These are phyloP conservation scores for Benthosema pterotum DNA, from an alignment of 2,797 vertebrate genomes.

Conservation along the genomic window DNA sequence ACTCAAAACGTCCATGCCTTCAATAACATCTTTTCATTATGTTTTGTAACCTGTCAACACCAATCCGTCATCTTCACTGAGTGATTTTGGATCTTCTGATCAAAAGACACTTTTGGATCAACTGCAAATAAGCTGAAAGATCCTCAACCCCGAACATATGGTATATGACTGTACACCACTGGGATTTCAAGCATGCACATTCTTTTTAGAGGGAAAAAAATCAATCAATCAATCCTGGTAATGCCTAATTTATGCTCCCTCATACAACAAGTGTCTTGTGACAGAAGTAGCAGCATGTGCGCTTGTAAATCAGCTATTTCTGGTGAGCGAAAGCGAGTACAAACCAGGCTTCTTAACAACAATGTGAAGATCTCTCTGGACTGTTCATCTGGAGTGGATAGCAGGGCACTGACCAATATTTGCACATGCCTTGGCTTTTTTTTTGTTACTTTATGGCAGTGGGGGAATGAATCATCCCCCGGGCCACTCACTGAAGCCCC, in stretches of 20 bases:
- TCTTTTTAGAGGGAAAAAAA: too few species aligned
- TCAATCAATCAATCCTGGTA: too few species aligned
- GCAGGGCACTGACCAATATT: constrained; percentile 43
- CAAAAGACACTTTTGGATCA: constrained; percentile 12
- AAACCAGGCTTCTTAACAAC: constrained; percentile 18
- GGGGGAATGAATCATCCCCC: constrained; percentile 62
- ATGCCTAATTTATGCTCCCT: too few species aligned
- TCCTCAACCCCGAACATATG: neutral
- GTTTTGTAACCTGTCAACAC: neutral
- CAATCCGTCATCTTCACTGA: neutral
- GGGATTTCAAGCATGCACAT: too few species aligned
- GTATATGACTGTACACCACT: neutral
- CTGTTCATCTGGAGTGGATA: constrained; percentile 36
- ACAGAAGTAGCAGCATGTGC: too few species aligned
- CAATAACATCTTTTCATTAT: constrained; percentile 20
- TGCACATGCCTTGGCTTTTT: constrained; percentile 42
- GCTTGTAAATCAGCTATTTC: too few species aligned
- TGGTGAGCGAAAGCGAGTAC: too few species aligned
- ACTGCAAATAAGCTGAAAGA: neutral
- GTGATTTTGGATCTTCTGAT: constrained; percentile 2
- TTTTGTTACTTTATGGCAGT: constrained; percentile 41
- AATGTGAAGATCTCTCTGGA: constrained; percentile 43
- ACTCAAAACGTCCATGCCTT: constrained; percentile 27
- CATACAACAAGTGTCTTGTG: too few species aligned
- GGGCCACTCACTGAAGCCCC: constrained; percentile 49